A percentile compares a stretch with the other conserved stretches of the same genome.
Evolutionary conservation across 2,113 vertebrate species (phyloP).

Genomic region (Xenopus borealis): DNA sequence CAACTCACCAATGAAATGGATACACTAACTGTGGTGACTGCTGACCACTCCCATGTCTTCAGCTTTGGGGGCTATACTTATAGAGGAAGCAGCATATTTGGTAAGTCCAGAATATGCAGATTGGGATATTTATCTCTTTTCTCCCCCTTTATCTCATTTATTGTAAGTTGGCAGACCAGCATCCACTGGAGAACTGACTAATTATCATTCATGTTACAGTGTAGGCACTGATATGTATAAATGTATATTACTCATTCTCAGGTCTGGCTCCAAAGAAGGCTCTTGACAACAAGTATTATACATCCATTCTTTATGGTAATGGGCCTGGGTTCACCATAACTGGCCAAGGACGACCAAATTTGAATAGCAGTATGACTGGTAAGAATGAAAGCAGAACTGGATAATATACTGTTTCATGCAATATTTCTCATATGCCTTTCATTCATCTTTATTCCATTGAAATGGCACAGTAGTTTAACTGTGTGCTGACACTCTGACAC

Average conservation of each 20-base stretch:
- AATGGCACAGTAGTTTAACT: constrained; percentile 72
- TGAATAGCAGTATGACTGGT: constrained; percentile 47
- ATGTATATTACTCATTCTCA: constrained; percentile 35
- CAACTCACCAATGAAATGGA: constrained; percentile 75
- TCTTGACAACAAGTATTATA: constrained; percentile 62
- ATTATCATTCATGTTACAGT: too few relatives aligned
- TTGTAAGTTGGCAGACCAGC: too few relatives aligned
- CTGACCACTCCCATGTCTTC: constrained; percentile 92
- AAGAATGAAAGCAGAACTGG: constrained; percentile 32
- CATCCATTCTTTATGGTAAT: constrained; percentile 77
- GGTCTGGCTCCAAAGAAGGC: constrained; percentile 62
- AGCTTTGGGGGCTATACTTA: constrained; percentile 76
- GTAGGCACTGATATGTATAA: too few relatives aligned
- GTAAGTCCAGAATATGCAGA: constrained; percentile 57
- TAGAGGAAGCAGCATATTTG: constrained; percentile 79
- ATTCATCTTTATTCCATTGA: too few relatives aligned
- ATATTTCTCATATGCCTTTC: too few relatives aligned
- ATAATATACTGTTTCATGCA: too few relatives aligned
- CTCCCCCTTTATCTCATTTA: too few relatives aligned
- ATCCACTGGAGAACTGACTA: too few relatives aligned
- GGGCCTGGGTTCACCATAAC: constrained; percentile 68
- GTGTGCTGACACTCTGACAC: too few relatives aligned
- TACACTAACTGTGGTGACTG: constrained; percentile 80
- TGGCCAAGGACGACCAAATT: constrained; percentile 59
- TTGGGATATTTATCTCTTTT: too few relatives aligned